Base-by-base conservation (phyloP, 2,797 vertebrate species). In the Lophotriccus pileatus region DNA sequence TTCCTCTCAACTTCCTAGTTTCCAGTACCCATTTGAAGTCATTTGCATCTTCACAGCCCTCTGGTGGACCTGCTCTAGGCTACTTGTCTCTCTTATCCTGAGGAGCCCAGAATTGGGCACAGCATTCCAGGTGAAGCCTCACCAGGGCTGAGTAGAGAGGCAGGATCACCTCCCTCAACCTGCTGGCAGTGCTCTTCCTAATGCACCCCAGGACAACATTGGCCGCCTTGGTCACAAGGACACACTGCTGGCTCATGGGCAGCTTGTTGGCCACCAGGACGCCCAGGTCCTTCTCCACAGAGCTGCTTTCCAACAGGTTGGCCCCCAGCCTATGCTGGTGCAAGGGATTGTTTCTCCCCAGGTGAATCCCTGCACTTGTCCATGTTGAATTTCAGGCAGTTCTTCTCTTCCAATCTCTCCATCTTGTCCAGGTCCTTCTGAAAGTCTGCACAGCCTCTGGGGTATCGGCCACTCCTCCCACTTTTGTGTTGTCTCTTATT, bases 401-500 rank as follows among this genome's bases (percentile, higher is more conserved):
- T 69, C 34, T 1, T 68, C 19, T 46, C 1, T 39, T 17, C 1
- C 34, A 28, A 14, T 17, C 13, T 62, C 34, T 62, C 17, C 47
- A 47, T 0, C 25, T 30, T 70, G 25, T 2, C 0, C 0, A 15
- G 6, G 7, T 63, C 6, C 30, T 62, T 63, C 49, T 55, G 36
- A 27, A 41, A 14, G 41, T 36, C 14, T 36, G 36, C 41, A 30
- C 2, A 19, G 25, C 1, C 21, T 30, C 14, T 0, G 1, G 23
- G 9, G 8, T 37, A 22, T 47, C 0, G 0, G 2, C 34, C 34
- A 28, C 20, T 46, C 1, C 27, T 30, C 30, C 11, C 34, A 47
- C 20, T 17, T 69, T 5, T 69, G 7, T 46, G 20, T 25, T 22
- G 20, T 69, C 24, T 20, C 4, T 41, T 47, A 25, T 22, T 55